Evolutionary conservation across 2,113 vertebrate species (phyloP).

Genomic region (Menura novaehollandiae): DNA sequence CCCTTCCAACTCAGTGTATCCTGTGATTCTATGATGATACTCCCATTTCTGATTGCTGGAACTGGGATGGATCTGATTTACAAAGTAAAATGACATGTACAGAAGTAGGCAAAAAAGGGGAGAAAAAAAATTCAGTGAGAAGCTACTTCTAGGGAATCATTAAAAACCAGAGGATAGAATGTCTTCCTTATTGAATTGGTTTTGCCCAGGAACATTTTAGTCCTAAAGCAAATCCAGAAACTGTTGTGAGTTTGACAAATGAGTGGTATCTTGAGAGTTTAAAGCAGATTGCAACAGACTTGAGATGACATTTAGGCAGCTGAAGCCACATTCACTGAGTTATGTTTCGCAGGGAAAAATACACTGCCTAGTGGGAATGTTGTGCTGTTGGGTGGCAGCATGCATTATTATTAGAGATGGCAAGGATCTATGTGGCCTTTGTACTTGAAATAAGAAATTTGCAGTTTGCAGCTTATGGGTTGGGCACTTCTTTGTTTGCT

Average conservation of each 20-base stretch:
- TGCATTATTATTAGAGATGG: not conserved
- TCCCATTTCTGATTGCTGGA: not conserved
- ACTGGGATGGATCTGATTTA: not conserved
- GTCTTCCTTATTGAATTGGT: not conserved
- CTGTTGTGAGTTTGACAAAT: conserved; percentile 23
- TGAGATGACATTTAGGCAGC: conserved; percentile 59
- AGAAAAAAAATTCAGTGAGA: not conserved
- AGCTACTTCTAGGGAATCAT: not conserved
- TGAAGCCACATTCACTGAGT: conserved; percentile 30
- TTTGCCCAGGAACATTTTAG: conserved; percentile 25
- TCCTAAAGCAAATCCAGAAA: conserved; percentile 47
- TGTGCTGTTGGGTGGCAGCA: conserved; percentile 23
- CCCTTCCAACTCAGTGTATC: not conserved
- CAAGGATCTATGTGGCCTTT: not conserved
- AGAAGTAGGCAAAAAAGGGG: not conserved
- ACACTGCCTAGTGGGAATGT: conserved; percentile 11
- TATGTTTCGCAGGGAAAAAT: conserved; percentile 15
- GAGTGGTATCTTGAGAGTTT: not conserved
- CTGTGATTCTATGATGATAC: not conserved
- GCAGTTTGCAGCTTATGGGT: not conserved
- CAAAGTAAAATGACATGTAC: not conserved
- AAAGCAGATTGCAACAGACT: conserved; percentile 28
- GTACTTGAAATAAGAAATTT: not conserved
- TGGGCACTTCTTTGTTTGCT: conserved; percentile 16
- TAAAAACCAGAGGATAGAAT: not conserved